A percentile compares a stretch with the other conserved stretches of the same genome.
Evolutionary conservation across 2,113 vertebrate species (phyloP).

Genomic region (Struthio camelus): DNA sequence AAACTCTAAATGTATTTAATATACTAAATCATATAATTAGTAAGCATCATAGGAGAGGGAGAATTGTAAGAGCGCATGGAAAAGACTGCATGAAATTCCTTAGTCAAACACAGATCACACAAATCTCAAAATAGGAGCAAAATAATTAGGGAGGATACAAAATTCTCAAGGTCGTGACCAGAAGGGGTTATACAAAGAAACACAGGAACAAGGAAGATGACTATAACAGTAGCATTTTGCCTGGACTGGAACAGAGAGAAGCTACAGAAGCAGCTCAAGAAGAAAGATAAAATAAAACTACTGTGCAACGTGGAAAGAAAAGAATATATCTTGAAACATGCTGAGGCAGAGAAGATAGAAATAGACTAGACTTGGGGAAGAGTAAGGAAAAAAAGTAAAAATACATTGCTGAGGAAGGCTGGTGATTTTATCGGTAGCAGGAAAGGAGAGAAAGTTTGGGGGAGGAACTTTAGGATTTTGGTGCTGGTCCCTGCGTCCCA

Average conservation of each 20-base stretch:
- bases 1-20: not conserved
- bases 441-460: not conserved
- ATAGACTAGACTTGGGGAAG: not conserved
- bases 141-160: not conserved
- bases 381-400: not conserved
- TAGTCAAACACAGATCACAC: not conserved
- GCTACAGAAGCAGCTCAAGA: not conserved
- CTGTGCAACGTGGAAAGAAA: not conserved
- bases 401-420: too few relatives aligned
- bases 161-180: not conserved
- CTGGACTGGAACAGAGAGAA: not conserved
- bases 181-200: not conserved
- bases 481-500: not conserved
- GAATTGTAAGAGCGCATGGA: not conserved
- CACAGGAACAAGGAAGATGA: not conserved
- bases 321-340: not conserved
- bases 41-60: not conserved
- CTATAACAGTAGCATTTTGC: not conserved
- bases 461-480: not conserved
- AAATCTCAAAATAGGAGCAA: not conserved
- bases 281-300: not conserved
- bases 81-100: rapidly evolving
- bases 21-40: rapidly evolving
- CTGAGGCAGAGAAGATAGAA: not conserved
- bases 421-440: not conserved